phyloP scores from a whole-genome alignment of 2,888 invertebrate genomes.

The Lithophane semibrunnea region DNA sequence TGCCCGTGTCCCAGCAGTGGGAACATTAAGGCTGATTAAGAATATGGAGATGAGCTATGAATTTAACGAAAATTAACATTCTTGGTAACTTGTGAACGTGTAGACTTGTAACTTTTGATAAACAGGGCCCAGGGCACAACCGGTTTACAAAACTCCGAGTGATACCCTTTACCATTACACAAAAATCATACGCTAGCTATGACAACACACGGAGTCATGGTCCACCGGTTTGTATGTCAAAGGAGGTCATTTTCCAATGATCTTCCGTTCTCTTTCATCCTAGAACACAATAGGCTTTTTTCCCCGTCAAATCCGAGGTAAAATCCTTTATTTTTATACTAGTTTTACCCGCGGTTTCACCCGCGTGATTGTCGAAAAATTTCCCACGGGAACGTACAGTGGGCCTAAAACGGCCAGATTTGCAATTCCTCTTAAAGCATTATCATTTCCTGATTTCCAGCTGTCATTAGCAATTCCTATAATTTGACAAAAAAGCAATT shows the following conservation, averaged over 20 bases:
- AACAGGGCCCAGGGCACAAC: neutral
- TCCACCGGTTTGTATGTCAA: constrained; percentile 16
- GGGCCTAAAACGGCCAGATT: too few species aligned
- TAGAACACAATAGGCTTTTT: constrained; percentile 9
- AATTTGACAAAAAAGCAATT: too few species aligned
- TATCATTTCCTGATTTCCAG: too few species aligned
- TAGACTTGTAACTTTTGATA: too few species aligned
- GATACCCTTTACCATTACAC: neutral
- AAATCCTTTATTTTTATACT: constrained; percentile 7
- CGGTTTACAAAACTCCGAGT: neutral
- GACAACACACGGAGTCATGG: constrained; percentile 19
- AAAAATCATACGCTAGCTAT: constrained; percentile 20
- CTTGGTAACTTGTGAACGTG: too few species aligned
- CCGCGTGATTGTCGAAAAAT: neutral
- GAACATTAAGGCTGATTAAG: too few species aligned
- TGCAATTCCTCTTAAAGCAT: too few species aligned
- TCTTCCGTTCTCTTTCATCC: constrained; percentile 4
- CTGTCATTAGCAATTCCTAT: too few species aligned
- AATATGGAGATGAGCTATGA: too few species aligned
- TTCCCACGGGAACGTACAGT: neutral
- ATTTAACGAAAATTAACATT: too few species aligned
- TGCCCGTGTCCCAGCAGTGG: too few species aligned
- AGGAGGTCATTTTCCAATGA: constrained; percentile 2
- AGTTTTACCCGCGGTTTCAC: neutral
- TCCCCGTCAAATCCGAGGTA: constrained; percentile 17